phyloP scores from a whole-genome alignment of 2,888 invertebrate species.

The Ctenicera cuprea region DNA sequence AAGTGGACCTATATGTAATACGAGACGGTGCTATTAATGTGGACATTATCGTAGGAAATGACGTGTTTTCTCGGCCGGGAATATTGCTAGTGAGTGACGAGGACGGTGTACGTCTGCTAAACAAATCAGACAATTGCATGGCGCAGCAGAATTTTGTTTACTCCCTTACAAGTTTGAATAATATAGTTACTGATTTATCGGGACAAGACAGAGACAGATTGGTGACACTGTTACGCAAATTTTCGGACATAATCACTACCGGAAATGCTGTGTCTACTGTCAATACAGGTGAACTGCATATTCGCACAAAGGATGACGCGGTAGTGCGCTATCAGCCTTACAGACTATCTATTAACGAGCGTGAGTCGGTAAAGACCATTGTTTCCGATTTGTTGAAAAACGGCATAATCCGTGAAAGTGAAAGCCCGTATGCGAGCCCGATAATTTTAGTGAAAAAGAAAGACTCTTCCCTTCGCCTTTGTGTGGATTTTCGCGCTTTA shows the following conservation, averaged over 20 bases:
- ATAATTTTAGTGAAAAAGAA: background rate
- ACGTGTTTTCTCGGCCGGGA: background rate
- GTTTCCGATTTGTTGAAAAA: background rate
- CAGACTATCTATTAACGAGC: background rate
- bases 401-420: background rate
- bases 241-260: background rate
- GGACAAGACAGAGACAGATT: background rate
- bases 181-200: background rate
- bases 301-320: background rate
- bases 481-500: background rate
- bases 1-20: background rate
- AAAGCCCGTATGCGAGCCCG: background rate
- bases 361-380: background rate
- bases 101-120: background rate
- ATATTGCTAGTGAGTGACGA: background rate
- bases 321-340: conserved; percentile 1
- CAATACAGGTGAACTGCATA: background rate
- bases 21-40: background rate
- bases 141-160: background rate
- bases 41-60: background rate
- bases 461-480: background rate
- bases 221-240: background rate
- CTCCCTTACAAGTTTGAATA: background rate
- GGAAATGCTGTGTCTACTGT: background rate
- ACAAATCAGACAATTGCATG: background rate